Evolutionary conservation across 1,140 invertebrate species (phyloP).

Genomic region (Phenacoccus solenopsis): DNA sequence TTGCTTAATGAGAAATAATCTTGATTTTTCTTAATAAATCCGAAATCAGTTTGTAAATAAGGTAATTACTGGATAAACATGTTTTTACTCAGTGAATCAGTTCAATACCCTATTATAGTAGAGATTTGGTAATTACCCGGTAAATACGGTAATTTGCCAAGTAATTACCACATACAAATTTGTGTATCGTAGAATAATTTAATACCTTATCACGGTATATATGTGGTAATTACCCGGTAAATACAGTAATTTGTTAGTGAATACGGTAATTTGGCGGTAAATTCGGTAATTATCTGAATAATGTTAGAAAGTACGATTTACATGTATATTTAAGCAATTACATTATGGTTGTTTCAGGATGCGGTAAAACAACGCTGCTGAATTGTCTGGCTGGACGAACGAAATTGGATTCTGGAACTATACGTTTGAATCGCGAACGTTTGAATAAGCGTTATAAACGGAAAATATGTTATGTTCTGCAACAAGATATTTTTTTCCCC

Average conservation of each 20-base stretch:
- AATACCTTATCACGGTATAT: neutral
- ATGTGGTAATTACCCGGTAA: neutral
- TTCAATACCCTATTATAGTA: no score
- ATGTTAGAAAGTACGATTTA: no score
- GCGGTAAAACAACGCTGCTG: conserved; percentile 69
- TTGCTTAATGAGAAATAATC: no score
- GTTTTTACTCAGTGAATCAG: no score
- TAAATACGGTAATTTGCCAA: neutral
- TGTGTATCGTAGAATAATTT: no score
- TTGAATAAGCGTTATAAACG: conserved; percentile 61
- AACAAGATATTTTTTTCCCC: conserved; percentile 74
- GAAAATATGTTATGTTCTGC: conserved; percentile 69
- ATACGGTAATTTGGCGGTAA: neutral
- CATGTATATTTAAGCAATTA: neutral
- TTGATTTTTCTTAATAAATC: no score
- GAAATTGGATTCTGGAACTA: conserved; percentile 50
- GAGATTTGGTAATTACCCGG: neutral
- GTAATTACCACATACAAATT: no score
- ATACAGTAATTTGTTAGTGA: neutral
- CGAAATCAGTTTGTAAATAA: no score
- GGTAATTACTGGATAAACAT: no score
- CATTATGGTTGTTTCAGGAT: conserved; percentile 35
- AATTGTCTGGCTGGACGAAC: conserved; percentile 59
- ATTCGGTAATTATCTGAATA: neutral
- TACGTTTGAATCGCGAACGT: conserved; percentile 59